Evolutionary conservation across 1,140 invertebrate species (phyloP).

Genomic region (Zaprionus ghesquierei): DNA sequence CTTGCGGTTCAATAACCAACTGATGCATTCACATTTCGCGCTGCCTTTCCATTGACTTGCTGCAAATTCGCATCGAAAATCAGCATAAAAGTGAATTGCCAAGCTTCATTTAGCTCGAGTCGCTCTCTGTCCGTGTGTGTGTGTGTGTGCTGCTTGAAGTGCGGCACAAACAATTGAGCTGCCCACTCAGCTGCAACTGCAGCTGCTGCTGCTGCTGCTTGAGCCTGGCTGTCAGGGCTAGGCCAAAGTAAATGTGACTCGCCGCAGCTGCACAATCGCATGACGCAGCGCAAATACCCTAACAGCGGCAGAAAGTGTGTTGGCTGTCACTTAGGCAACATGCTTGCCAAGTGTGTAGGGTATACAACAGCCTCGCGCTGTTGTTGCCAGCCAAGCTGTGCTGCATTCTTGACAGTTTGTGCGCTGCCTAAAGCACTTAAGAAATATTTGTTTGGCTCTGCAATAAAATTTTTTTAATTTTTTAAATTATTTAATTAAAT

Average conservation of each 20-base stretch:
- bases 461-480: background rate
- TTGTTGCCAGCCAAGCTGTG: background rate
- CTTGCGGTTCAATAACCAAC: slow-evolving; percentile 67
- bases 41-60: slow-evolving; percentile 31
- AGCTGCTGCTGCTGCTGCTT: slow-evolving; percentile 24
- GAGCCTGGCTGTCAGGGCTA: slow-evolving; percentile 64
- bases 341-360: background rate
- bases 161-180: slow-evolving; percentile 44
- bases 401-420: background rate
- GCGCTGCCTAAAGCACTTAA: background rate
- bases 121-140: background rate
- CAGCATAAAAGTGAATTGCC: slow-evolving; percentile 72
- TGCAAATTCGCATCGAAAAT: slow-evolving; percentile 54
- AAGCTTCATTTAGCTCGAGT: slow-evolving; percentile 45
- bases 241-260: slow-evolving; percentile 60
- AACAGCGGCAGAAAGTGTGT: background rate
- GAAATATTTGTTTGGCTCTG: background rate
- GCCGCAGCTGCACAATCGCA: background rate
- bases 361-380: background rate
- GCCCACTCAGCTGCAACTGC: slow-evolving; percentile 48
- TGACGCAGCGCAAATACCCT: background rate
- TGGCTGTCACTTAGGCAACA: background rate
- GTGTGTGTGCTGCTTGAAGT: slow-evolving; percentile 18
- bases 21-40: slow-evolving; percentile 61
- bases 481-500: background rate